Conservation (phyloP, 2,888 invertebrate species). For the Disparrhopalites patrizii region DNA sequence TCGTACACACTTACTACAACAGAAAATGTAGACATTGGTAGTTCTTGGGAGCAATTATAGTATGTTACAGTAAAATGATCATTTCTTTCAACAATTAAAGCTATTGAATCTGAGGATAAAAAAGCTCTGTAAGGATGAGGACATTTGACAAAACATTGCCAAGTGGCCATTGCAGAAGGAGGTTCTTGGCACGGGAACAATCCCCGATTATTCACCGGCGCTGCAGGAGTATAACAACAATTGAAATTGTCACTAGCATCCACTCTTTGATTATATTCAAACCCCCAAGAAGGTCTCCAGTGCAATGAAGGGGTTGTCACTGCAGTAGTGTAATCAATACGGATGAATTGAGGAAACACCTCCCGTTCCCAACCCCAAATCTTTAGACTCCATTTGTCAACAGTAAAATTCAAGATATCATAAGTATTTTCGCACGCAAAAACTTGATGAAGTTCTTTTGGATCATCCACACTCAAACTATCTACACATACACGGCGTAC, state of each 20-base stretch:
- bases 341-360: conserved; percentile 42
- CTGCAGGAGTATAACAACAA: conserved; percentile 53
- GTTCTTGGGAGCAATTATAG: conserved; percentile 29
- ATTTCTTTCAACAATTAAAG: neutral
- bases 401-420: conserved; percentile 39
- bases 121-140: conserved; percentile 47
- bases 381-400: conserved; percentile 47
- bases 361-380: conserved; percentile 35
- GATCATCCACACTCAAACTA: neutral
- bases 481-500: too few species aligned
- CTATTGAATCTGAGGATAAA: conserved; percentile 49
- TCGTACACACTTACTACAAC: conserved; percentile 52
- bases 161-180: conserved; percentile 53
- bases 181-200: conserved; percentile 54
- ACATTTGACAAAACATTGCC: conserved; percentile 51
- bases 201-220: conserved; percentile 54
- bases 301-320: conserved; percentile 38
- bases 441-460: too few species aligned
- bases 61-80: conserved; percentile 43
- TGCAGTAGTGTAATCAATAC: conserved; percentile 47
- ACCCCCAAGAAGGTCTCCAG: conserved; percentile 40
- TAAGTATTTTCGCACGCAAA: too few species aligned
- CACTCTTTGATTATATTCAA: conserved; percentile 1
- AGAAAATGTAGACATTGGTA: conserved; percentile 53
- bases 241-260: conserved; percentile 23